These are phyloP conservation scores for Papilio helenus DNA, from an alignment of 1,140 invertebrate genomes.

Conservation along the genomic window DNA sequence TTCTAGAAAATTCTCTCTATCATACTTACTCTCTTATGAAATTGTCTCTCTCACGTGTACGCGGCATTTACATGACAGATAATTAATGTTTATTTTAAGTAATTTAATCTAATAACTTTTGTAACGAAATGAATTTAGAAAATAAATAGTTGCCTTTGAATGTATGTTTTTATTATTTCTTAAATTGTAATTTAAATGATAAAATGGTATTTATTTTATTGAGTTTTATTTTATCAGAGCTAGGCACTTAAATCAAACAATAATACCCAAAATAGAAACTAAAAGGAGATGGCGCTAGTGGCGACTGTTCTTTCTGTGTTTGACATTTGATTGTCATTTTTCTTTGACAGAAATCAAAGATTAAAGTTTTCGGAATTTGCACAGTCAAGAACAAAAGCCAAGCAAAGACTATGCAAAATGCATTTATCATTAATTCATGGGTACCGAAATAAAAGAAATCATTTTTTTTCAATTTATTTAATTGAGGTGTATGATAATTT, in stretches of 20 bases:
- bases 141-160: neutral
- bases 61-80: neutral
- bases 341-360: too few species aligned
- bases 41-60: neutral
- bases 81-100: neutral
- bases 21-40: neutral
- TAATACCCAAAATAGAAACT: too few species aligned
- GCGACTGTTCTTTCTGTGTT: too few species aligned
- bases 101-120: neutral
- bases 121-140: neutral
- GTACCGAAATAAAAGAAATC: neutral
- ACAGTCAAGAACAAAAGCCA: too few species aligned
- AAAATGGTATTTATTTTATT: too few species aligned
- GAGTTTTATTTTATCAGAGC: too few species aligned
- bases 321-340: too few species aligned
- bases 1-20: neutral
- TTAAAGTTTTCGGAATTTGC: too few species aligned
- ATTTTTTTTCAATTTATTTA: neutral
- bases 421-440: neutral
- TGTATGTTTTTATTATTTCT: neutral
- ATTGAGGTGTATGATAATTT: conserved; percentile 94
- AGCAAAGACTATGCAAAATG: too few species aligned
- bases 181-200: too few species aligned
- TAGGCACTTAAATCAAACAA: too few species aligned
- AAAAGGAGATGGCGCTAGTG: too few species aligned